A percentile compares a stretch with the other conserved stretches of the same genome.
Conservation (phyloP, 2,888 invertebrate genomes). For the Aporophyla nigra region DNA sequence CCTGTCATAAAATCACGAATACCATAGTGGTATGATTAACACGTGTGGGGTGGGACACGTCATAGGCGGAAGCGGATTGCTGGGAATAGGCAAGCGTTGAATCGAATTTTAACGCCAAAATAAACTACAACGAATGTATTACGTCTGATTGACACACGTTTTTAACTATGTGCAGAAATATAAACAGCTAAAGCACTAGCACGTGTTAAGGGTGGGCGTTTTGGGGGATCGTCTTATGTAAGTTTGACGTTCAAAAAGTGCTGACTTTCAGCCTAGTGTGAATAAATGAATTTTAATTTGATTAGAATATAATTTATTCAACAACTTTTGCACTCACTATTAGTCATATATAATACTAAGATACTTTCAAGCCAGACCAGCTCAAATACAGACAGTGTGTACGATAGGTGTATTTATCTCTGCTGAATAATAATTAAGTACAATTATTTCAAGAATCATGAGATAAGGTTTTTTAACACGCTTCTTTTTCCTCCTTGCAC, state of each 20-base stretch:
- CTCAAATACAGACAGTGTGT: no score
- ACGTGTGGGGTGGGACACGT: constrained; percentile 61
- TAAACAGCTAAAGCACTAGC: no score
- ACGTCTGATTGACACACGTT: not conserved
- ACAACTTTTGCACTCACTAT: no score
- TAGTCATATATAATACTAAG: not conserved
- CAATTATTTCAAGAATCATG: not conserved
- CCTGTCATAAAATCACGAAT: constrained; percentile 81
- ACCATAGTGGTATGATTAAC: constrained; percentile 78
- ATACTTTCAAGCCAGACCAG: not conserved
- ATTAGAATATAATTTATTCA: no score
- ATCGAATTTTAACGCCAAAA: not conserved
- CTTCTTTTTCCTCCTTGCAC: constrained; percentile 47
- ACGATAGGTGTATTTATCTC: not conserved
- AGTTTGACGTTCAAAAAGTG: no score
- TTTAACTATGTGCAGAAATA: not conserved
- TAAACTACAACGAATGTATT: not conserved
- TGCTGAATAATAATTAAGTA: not conserved
- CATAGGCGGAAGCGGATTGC: constrained; percentile 45
- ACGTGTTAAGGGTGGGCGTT: no score
- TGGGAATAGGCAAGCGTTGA: no score
- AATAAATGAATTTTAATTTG: no score
- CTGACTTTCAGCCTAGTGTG: no score
- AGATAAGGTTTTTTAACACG: not conserved
- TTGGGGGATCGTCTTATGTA: no score